Base-by-base conservation (phyloP, 2,888 invertebrate genomes). In the Cybosia mesomella region DNA sequence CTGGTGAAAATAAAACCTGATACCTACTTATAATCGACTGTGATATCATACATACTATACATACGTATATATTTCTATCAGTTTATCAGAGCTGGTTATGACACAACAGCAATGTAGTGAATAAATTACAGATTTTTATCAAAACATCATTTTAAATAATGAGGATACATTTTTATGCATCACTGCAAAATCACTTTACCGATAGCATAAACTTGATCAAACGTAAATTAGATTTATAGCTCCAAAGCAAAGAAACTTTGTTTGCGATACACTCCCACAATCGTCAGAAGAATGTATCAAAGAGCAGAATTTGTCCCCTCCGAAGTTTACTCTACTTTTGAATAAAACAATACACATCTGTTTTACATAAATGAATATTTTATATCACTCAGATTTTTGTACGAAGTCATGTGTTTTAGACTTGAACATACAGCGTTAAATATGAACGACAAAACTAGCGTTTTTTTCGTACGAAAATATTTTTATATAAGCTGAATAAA, bases 201-300 rank as follows among this genome's bases (percentile, higher is more conserved):
- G 84, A 86, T 82, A 83, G 80, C 87, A 85, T 86, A 89, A 86
- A 84, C 85, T 82, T 85, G 87, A 89, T 89, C 86, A 86, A 84
- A 87, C 87, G 87, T 88, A 88, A 91, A 90, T 91, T 90, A 89
- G 83, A 84, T 77, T 79, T 72, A 73, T 80, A 73, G 82, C 81
- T 81, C 81, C 83, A 79, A 85, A 76, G 58, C 28, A 39, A n/a
- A 74, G 73, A 74, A 71, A 83, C 68, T 68, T 58, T 59, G 28
- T 70, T 72, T 71, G 62, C 57, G 4, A 70, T 55, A 22, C 34
- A 53, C 34, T 15, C 43, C 64, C 61, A 72, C 81, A 72, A 69
- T 59, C 49, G 68, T 58, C 49, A 68, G 64, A 71, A 66, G 55
- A 70, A 55, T n/a, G 66, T 66, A 59, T 15, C 58, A 67, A 70